Base-by-base conservation (phyloP, 1,140 invertebrate genomes). In the Zaprionus africanus region DNA sequence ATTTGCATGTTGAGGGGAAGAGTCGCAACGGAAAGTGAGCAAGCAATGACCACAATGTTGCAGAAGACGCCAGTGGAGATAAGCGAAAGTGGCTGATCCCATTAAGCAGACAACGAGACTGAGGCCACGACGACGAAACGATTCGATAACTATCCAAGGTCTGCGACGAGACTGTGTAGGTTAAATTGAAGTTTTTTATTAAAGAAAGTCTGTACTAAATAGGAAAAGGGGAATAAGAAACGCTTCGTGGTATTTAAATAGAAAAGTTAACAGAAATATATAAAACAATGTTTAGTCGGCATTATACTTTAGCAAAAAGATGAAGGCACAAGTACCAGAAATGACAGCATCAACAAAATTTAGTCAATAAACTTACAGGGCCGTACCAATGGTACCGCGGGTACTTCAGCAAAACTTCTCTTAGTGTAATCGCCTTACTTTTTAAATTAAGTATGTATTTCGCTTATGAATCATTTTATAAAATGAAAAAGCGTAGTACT, bases 11-110 rank as follows among this genome's bases (percentile, higher is more conserved):
- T 26, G 17, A 43, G 38, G 49, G 17, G 5, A 17, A 19, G 31
- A 1, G 11, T 13, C 19, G 15, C 26, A 24, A 26, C 26, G 12
- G 13, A 41, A 59, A 34, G 56, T 58, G 49, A 13, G 17, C 46
- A 67, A 31, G 28, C 22, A 64, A 15, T 70, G 67, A 76, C 73
- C 73, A 53, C 73, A 75, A 58, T 19, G 26, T 61, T 46, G 13
- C 49, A 41, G 9, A 67, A 64, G 19, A 64, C 36, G 56, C 36
- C 49, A 54, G 17, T 53, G 4, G 34, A 19, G 38, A 61, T 36
- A 62, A n/a, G 41, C 19, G 17, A 54, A 54, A n/a, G 41, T 66
- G 22, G 24, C 17, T 57, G 26, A 43, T 51, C 46, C 19, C 1
- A 58, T 17, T 36, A 58, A 36, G 13, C 6, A 13, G 31, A 36